Evolutionary conservation across 2,888 invertebrate genomes (phyloP).

Genomic region (Cephus pygmeus): DNA sequence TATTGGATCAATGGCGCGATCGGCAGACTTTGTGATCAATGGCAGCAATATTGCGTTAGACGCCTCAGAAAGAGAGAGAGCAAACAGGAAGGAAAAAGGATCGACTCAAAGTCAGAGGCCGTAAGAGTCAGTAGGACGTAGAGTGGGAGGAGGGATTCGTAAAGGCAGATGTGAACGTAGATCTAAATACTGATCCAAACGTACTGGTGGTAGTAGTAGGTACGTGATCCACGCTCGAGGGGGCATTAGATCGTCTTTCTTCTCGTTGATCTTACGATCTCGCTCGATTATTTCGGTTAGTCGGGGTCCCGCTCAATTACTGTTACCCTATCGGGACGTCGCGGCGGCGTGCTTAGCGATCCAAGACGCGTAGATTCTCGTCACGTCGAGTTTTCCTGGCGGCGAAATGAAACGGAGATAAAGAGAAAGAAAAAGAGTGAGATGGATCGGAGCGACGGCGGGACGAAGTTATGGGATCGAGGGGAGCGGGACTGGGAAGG

Average conservation of each 20-base stretch:
- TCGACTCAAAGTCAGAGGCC: slow-evolving; percentile 5
- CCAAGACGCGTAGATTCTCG: neutral
- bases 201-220: slow-evolving; percentile 33
- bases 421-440: slow-evolving; percentile 2
- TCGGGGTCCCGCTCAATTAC: neutral
- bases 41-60: neutral
- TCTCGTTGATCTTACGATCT: slow-evolving; percentile 20
- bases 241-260: slow-evolving; percentile 45
- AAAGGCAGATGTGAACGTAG: slow-evolving; percentile 23
- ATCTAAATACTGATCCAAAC: neutral
- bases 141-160: slow-evolving; percentile 17
- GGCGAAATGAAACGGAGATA: neutral
- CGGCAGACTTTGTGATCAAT: neutral
- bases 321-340: neutral
- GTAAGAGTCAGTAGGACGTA: slow-evolving; percentile 5
- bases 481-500: neutral
- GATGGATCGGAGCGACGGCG: neutral
- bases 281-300: slow-evolving; percentile 14
- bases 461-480: neutral
- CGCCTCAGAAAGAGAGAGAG: neutral
- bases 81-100: slow-evolving; percentile 23
- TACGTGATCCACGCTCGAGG: slow-evolving; percentile 58
- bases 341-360: neutral
- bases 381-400: neutral
- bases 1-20: neutral